A percentile compares a stretch with the other conserved stretches of the same genome.
phyloP scores from a whole-genome alignment of 2,797 vertebrate genomes.

The Carapus acus region DNA sequence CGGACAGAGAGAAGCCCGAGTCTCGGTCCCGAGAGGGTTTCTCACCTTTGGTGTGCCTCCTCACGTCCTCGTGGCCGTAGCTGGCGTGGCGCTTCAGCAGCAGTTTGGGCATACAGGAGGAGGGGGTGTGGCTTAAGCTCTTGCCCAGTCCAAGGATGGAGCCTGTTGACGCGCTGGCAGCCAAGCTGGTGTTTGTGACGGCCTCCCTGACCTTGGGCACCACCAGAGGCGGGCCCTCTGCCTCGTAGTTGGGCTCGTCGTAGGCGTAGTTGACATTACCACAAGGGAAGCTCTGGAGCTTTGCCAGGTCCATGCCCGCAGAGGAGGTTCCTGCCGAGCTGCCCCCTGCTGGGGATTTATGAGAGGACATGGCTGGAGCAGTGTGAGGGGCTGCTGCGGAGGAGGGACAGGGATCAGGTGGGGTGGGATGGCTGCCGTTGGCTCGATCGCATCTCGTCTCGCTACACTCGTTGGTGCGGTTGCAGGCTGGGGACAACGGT shows the following conservation, averaged over 20 bases:
- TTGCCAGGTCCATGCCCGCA: constrained; percentile 74
- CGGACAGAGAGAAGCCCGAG: constrained; percentile 87
- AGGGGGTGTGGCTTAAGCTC: constrained; percentile 36
- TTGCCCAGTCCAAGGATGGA: constrained; percentile 34
- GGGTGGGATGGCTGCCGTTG: constrained; percentile 62
- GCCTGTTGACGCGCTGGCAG: constrained; percentile 49
- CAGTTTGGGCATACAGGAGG: constrained; percentile 63
- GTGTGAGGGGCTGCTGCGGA: constrained; percentile 54
- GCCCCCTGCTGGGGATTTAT: constrained; percentile 46
- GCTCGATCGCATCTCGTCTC: constrained; percentile 66
- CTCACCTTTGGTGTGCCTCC: constrained; percentile 74
- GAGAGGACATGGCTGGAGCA: constrained; percentile 39
- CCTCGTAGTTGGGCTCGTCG: constrained; percentile 76
- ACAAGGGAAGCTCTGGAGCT: constrained; percentile 84
- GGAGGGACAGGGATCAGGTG: constrained; percentile 59
- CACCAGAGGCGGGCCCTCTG: constrained; percentile 66
- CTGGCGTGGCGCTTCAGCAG: constrained; percentile 77
- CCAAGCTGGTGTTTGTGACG: constrained; percentile 50
- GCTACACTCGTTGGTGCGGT: constrained; percentile 57
- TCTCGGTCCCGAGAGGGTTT: constrained; percentile 80
- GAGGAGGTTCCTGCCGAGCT: constrained; percentile 16
- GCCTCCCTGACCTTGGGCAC: constrained; percentile 54
- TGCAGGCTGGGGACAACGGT: constrained; percentile 34
- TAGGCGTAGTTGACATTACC: constrained; percentile 89
- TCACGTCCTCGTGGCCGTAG: constrained; percentile 78